Percentiles rank a stretch among this genome's conserved stretches.
phyloP scores from a whole-genome alignment of 2,888 invertebrate genomes.

The Macrosiphum euphorbiae region DNA sequence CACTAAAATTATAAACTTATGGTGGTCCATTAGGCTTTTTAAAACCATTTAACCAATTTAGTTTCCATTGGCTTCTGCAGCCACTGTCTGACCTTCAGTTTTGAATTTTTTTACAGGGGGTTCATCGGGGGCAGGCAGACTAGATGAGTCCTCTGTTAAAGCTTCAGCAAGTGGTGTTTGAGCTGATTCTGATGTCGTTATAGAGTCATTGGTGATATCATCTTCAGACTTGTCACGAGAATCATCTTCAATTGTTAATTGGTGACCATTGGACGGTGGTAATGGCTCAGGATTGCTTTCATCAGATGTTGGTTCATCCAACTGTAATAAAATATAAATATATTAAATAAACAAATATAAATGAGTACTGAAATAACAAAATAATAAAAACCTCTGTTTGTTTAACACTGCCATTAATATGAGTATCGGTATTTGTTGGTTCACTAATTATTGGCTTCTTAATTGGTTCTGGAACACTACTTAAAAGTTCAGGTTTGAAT shows the following conservation, averaged over 20 bases:
- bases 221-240: constrained; percentile 77
- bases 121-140: constrained; percentile 65
- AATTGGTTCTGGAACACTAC: constrained; percentile 76
- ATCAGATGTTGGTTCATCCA: constrained; percentile 74
- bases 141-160: constrained; percentile 60
- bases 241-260: constrained; percentile 78
- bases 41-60: constrained; percentile 38
- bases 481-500: constrained; percentile 85
- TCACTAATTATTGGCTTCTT: constrained; percentile 60
- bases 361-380: background rate
- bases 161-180: constrained; percentile 63
- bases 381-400: constrained; percentile 60
- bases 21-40: constrained; percentile 51
- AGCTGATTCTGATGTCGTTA: constrained; percentile 68
- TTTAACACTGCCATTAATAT: constrained; percentile 67
- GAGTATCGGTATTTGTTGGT: constrained; percentile 60
- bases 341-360: background rate
- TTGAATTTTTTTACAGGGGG: constrained; percentile 71
- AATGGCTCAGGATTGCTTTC: constrained; percentile 84
- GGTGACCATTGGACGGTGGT: constrained; percentile 58
- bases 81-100: constrained; percentile 64
- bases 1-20: constrained; percentile 55
- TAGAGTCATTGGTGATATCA: constrained; percentile 68
- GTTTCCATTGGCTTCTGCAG: constrained; percentile 65
- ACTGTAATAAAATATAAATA: constrained; percentile 67